Base-by-base conservation (phyloP, 2,113 vertebrate genomes). In the Daphoenositta chrysoptera region DNA sequence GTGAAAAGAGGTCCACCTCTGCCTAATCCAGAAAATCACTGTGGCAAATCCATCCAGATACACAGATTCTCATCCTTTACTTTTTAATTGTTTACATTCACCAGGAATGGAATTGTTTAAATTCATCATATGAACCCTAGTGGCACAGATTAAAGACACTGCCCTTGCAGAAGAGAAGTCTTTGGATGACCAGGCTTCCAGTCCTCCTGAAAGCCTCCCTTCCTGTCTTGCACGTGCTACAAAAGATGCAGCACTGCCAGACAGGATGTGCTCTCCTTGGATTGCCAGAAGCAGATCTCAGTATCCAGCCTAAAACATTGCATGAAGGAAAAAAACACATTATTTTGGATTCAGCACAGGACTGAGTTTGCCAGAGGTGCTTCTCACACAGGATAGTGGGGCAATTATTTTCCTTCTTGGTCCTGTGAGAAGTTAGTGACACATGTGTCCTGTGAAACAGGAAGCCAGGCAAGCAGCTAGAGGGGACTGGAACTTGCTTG, bases 241-340 rank as follows among this genome's bases (percentile, higher is more conserved):
- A 75, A 58, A 37, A 70, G 73, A 45, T 21, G 26, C 33, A 69
- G 44, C 9, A 37, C 5, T 3, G 47, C 57, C 70, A 56, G 70
- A 30, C 13, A 64, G 64, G 15, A 58, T 1, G 1, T 7, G 28
- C 26, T 83, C 53, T 48, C 68, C 42, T 60, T 4, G 0, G 27
- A 66, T 11, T 35, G 42, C 57, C 71, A 65, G 88, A 37, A 85
- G n/a, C 1, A 0, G 65, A 83, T 42, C 60, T 44, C 51, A 39
- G 60, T 11, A 40, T 40, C 65, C 40, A 0, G 0, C 37, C 39
- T 83, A 70, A 77, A 87, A 87, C 6, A 4, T 1, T 8, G 3
- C 39, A 30, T 3, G 27, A 45, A 73, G 54, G n/a, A 39, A 57
- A 79, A 44, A 31, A 11, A 0, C 1, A 1, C 1, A 2, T 42